Conservation (phyloP, 2,113 vertebrate genomes). For the Pipa parva region DNA sequence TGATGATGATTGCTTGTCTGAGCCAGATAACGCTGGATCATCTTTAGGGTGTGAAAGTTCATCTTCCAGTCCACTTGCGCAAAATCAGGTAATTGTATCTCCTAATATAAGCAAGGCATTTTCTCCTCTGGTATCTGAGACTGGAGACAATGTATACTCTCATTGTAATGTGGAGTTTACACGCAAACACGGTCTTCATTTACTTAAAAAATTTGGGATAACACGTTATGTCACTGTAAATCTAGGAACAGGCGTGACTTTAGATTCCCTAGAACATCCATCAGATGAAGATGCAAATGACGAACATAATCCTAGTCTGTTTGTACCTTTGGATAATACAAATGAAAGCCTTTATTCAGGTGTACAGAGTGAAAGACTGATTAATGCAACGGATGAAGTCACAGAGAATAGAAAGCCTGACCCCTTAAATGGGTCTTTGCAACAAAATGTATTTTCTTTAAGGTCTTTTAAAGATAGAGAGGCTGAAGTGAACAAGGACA, state of each 20-base stretch:
- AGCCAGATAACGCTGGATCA: not conserved
- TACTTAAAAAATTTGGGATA: slow-evolving; percentile 50
- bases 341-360: not conserved
- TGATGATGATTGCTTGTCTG: not conserved
- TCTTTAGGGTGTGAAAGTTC: not conserved
- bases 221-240: slow-evolving; percentile 65
- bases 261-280: not conserved
- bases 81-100: not conserved
- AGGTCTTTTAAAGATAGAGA: not conserved
- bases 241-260: slow-evolving; percentile 47
- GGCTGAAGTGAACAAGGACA: too few relatives aligned
- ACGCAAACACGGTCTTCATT: not conserved
- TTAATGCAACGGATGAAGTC: not conserved
- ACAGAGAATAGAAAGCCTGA: not conserved
- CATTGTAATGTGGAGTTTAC: not conserved
- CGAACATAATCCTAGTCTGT: not conserved
- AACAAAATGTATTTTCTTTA: not conserved
- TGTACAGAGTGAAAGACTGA: not conserved
- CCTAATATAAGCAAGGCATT: not conserved
- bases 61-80: not conserved
- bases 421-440: not conserved
- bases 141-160: not conserved
- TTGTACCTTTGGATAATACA: not conserved
- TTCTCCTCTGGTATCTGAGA: not conserved
- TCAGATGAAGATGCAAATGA: not conserved